These are phyloP conservation scores for Tetragnatha montana DNA, from an alignment of 2,888 invertebrate genomes.

Conservation along the genomic window DNA sequence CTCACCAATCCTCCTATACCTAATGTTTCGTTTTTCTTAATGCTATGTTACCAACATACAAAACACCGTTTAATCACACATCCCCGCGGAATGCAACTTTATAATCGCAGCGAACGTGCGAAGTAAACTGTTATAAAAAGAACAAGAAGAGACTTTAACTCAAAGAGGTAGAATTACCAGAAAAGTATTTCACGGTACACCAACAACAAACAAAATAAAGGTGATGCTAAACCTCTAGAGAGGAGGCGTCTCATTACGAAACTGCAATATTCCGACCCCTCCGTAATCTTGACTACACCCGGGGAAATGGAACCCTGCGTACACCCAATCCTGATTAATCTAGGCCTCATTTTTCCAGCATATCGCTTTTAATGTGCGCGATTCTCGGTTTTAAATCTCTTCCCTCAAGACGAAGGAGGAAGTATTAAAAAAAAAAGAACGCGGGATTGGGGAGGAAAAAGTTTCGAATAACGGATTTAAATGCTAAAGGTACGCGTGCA, in stretches of 20 bases:
- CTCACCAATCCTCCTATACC: too few species aligned
- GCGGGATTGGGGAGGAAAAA: not conserved
- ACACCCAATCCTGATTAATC: not conserved
- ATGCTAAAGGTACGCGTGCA: conserved; percentile 4
- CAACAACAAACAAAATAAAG: too few species aligned
- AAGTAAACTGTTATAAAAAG: too few species aligned
- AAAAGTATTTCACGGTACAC: too few species aligned
- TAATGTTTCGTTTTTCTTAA: too few species aligned
- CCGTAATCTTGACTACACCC: not conserved
- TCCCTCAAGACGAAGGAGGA: conserved; percentile 2
- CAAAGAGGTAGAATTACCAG: too few species aligned
- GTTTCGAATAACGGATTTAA: conserved; percentile 19
- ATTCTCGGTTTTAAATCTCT: conserved; percentile 1
- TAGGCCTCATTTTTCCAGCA: not conserved
- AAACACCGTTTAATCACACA: too few species aligned
- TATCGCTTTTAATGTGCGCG: not conserved
- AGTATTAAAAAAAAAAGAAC: not conserved
- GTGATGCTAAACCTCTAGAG: too few species aligned
- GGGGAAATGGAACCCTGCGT: not conserved
- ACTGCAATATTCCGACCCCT: not conserved
- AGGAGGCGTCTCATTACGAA: not conserved
- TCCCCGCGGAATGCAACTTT: too few species aligned
- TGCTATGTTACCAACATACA: too few species aligned
- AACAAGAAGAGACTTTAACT: too few species aligned
- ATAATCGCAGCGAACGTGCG: too few species aligned